Percentiles rank a stretch among this genome's conserved stretches.
phyloP scores from a whole-genome alignment of 2,888 invertebrate species.

The Bibio marci region DNA sequence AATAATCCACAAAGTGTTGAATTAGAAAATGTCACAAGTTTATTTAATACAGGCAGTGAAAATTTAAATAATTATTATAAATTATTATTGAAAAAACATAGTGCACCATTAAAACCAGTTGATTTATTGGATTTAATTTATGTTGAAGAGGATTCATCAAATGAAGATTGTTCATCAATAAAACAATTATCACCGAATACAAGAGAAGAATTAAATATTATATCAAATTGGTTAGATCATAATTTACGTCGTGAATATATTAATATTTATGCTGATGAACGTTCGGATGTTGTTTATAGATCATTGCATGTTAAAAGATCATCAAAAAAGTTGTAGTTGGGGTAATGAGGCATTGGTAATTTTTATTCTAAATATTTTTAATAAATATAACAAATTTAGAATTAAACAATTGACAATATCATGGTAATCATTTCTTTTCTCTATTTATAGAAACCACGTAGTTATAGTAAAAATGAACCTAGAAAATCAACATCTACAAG shows the following conservation, averaged over 20 bases:
- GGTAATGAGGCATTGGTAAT: constrained; percentile 55
- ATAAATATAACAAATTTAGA: neutral
- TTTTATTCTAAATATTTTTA: constrained; percentile 4
- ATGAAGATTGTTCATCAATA: constrained; percentile 41
- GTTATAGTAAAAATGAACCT: constrained; percentile 52
- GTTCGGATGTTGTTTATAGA: constrained; percentile 57
- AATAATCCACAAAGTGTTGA: constrained; percentile 89
- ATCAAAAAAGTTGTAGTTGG: constrained; percentile 60
- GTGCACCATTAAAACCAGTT: constrained; percentile 70
- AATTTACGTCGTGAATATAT: constrained; percentile 56
- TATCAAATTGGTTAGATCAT: constrained; percentile 73
- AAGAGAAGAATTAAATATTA: constrained; percentile 52
- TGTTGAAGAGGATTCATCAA: constrained; percentile 58
- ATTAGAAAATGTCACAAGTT: constrained; percentile 69
- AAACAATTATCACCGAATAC: constrained; percentile 53
- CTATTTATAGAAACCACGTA: constrained; percentile 21
- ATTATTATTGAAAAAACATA: constrained; percentile 68
- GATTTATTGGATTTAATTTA: constrained; percentile 76
- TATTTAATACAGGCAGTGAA: constrained; percentile 65
- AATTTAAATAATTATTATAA: constrained; percentile 79
- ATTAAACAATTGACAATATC: no score
- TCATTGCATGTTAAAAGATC: constrained; percentile 65
- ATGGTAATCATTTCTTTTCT: neutral
- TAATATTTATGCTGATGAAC: constrained; percentile 53
- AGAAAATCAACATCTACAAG: constrained; percentile 53